These are phyloP conservation scores for Lasioglossum marginatum DNA, from an alignment of 2,888 invertebrate genomes.

Conservation along the genomic window DNA sequence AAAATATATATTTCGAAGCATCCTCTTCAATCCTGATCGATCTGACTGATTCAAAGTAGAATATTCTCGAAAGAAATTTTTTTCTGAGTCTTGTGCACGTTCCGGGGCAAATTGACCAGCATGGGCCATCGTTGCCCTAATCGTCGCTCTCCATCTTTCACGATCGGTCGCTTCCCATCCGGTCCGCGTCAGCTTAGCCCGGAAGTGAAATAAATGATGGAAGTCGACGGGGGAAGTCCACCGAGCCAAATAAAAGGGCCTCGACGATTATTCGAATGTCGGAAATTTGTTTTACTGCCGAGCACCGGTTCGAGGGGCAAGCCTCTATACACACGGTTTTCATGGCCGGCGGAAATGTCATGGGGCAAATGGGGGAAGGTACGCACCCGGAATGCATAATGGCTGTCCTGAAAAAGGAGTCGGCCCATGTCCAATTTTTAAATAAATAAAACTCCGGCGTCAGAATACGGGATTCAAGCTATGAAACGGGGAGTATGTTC, in stretches of 20 bases:
- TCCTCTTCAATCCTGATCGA: not conserved
- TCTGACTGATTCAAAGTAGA: not conserved
- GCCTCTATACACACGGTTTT: not conserved
- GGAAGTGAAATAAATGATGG: slow-evolving; percentile 68
- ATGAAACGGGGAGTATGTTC: no score
- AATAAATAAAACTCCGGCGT: not conserved
- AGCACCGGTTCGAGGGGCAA: not conserved
- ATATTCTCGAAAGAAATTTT: not conserved
- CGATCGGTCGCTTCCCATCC: slow-evolving; percentile 62
- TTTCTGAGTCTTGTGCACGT: not conserved
- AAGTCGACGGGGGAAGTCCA: slow-evolving; percentile 23
- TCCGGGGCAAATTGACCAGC: not conserved
- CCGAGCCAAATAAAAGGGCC: slow-evolving; percentile 41
- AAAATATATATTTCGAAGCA: not conserved
- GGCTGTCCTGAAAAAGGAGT: not conserved
- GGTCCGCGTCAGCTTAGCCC: slow-evolving; percentile 58
- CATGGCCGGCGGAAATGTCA: not conserved
- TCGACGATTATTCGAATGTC: slow-evolving; percentile 31
- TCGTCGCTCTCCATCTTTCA: slow-evolving; percentile 60
- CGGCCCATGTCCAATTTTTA: not conserved
- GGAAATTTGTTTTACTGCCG: slow-evolving; percentile 42
- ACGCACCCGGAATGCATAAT: not conserved
- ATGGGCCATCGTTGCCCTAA: slow-evolving; percentile 39
- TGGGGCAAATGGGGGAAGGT: not conserved
- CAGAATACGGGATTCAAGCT: no score